phyloP scores from a whole-genome alignment of 2,797 vertebrate species.

The Micropoecilia bifurca region DNA sequence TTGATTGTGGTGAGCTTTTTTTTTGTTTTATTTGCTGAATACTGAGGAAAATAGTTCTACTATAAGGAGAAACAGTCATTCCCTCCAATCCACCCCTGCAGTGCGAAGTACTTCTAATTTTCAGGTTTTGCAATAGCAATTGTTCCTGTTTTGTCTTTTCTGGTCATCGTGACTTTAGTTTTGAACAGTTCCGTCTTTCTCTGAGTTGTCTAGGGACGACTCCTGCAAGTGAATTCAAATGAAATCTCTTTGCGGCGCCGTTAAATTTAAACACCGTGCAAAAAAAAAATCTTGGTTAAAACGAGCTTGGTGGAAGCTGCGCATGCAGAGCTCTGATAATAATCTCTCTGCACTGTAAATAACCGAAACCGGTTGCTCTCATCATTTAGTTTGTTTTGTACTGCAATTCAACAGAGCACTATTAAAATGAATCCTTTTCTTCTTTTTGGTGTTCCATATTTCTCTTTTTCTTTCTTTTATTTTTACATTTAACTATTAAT shows the following conservation, averaged over 20 bases:
- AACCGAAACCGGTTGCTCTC: not conserved
- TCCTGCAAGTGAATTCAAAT: not conserved
- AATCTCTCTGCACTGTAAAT: constrained; percentile 1
- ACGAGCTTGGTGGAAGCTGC: not conserved
- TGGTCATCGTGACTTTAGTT: constrained; percentile 59
- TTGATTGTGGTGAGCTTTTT: not conserved
- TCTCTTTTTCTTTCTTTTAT: not conserved
- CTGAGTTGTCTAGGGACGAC: constrained; percentile 11
- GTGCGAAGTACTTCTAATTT: constrained; percentile 38
- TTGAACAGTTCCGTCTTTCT: constrained; percentile 67
- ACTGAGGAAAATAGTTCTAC: not conserved
- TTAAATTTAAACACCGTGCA: not conserved
- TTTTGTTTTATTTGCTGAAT: not conserved
- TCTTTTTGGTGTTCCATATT: not conserved
- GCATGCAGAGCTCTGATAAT: not conserved
- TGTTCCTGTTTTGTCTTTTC: constrained; percentile 75
- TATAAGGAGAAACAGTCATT: not conserved
- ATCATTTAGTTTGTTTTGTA: not conserved
- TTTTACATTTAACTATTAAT: not conserved
- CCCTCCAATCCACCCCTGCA: not conserved
- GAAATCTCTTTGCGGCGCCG: constrained; percentile 6
- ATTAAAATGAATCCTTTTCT: not conserved
- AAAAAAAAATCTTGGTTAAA: not conserved
- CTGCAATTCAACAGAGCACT: not conserved
- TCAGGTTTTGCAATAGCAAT: constrained; percentile 67